Evolutionary conservation across 1,140 invertebrate species (phyloP), one percentile per base, ranked within the genome.

Genomic region (Ceratosolen solmsi): DNA sequence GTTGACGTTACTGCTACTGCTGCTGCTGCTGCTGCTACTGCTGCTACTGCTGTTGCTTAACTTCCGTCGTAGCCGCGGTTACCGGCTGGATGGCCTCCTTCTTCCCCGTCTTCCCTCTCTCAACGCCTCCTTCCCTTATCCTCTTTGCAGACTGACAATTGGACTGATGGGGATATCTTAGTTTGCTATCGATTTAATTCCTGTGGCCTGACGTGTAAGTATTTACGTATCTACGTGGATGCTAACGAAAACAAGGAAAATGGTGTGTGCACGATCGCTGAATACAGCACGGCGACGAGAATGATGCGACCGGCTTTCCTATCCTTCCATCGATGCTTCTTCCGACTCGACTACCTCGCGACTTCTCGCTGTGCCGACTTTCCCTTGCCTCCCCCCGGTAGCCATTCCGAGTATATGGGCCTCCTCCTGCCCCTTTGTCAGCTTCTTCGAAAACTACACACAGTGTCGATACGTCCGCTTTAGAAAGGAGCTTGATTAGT

Each of bases 121-220:
- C n/a, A n/a, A 89, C 83, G 88, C 89, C 89, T 90, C 90, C 90
- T 22, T 63, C 38, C 5, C 89, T 89, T 8, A 17, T 54, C 20
- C 51, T 8, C 20, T 54, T 56, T n/a, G 1, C 46, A 87, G 89
- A 92, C 90, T 90, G 90, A 91, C 91, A 92, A 92, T 91, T 90
- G 90, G 89, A 92, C 90, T 91, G 90, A 92, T 92, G 90, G 90
- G 88, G 90, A 92, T 91, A 91, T 89, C 90, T 90, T 92, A 90
- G 89, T 91, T 89, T 89, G 89, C 89, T 92, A 92, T 92, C 89
- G 91, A 91, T 92, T 91, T 90, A 89, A 91, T 91, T 90, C 90
- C 88, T 71, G 22, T 65, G 88, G 88, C 88, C 90, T 88, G 87
- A 87, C 89, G 88, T 88, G 86, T 87, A 87, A 88, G 87, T 86